Conservation (phyloP, 2,797 vertebrate genomes). For the Orestias chungarensis region DNA sequence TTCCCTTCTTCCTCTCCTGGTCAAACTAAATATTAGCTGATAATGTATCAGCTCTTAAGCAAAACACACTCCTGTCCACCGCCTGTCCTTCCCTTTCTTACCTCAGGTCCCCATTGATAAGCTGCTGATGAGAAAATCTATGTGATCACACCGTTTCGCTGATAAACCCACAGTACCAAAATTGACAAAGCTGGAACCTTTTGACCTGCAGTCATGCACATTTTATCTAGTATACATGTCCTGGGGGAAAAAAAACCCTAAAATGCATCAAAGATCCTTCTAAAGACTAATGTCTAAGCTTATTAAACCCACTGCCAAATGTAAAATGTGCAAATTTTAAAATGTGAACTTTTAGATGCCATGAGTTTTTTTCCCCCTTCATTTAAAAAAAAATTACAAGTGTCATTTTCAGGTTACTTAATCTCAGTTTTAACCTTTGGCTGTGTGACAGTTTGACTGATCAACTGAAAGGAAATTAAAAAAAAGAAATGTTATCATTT, state of each 20-base stretch:
- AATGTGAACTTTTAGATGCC: neutral
- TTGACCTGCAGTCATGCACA: constrained; percentile 30
- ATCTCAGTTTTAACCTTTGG: constrained; percentile 30
- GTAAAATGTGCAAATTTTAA: neutral
- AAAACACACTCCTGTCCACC: constrained; percentile 2
- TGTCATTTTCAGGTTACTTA: constrained; percentile 12
- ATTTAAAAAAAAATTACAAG: neutral
- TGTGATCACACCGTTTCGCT: constrained; percentile 30
- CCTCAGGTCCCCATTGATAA: constrained; percentile 51
- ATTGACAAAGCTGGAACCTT: constrained; percentile 12
- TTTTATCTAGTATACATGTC: neutral
- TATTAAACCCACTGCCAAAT: neutral
- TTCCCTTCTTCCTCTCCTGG: constrained; percentile 38
- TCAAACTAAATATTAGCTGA: constrained; percentile 39
- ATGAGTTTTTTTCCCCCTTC: neutral
- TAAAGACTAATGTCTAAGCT: no score
- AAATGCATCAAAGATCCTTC: neutral
- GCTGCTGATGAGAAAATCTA: constrained; percentile 72
- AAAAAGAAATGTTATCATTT: neutral
- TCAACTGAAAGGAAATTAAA: constrained; percentile 1
- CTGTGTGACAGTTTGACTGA: constrained; percentile 28
- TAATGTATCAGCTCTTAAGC: constrained; percentile 37
- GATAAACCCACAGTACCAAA: constrained; percentile 33
- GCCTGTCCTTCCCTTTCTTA: constrained; percentile 23
- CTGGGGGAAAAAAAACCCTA: neutral